Evolutionary conservation across 1,140 invertebrate genomes (phyloP).

Genomic region (Lerema accius): DNA sequence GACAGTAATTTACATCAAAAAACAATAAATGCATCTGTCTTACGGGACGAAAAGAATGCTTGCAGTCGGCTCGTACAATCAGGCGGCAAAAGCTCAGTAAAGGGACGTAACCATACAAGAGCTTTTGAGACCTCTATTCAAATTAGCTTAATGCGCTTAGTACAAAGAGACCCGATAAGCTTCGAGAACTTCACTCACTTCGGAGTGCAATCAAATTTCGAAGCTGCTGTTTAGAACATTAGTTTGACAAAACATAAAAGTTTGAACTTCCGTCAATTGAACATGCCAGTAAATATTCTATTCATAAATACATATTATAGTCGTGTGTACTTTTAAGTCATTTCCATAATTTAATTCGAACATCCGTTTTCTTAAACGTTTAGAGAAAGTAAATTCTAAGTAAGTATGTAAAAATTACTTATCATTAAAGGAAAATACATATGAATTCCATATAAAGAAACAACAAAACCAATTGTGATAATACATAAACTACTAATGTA

Average conservation of each 20-base stretch:
- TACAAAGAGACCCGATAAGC: slow-evolving; percentile 76
- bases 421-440: too few relatives aligned
- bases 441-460: too few relatives aligned
- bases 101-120: slow-evolving; percentile 75
- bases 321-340: too few relatives aligned
- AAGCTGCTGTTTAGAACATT: slow-evolving; percentile 39
- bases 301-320: too few relatives aligned
- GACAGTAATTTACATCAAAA: slow-evolving; percentile 51
- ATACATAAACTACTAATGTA: too few relatives aligned
- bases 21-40: slow-evolving; percentile 64
- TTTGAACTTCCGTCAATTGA: slow-evolving; percentile 11
- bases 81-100: slow-evolving; percentile 59
- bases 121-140: slow-evolving; percentile 78
- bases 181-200: slow-evolving; percentile 55
- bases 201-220: slow-evolving; percentile 59
- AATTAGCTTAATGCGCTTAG: slow-evolving; percentile 79
- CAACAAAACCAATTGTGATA: too few relatives aligned
- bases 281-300: background rate
- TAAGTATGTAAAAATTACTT: too few relatives aligned
- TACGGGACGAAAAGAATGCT: slow-evolving; percentile 65
- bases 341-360: too few relatives aligned
- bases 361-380: too few relatives aligned
- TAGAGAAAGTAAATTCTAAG: too few relatives aligned
- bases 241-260: too few relatives aligned
- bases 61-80: slow-evolving; percentile 65